phyloP scores from a whole-genome alignment of 2,797 vertebrate species.

The Eutrigla gurnardus region DNA sequence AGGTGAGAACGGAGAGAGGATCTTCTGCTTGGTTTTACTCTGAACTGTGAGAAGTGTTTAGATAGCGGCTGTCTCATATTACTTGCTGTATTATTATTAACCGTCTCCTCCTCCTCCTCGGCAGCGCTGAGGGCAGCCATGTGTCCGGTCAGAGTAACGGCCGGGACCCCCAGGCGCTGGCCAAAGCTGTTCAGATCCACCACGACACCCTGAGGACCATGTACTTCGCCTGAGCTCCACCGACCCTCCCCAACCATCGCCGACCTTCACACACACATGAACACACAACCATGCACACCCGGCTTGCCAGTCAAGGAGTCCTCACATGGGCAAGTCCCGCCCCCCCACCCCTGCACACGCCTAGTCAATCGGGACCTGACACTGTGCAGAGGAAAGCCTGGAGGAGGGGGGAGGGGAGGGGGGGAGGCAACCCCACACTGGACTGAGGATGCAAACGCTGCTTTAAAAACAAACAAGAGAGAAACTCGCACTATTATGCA shows the following conservation, averaged over 20 bases:
- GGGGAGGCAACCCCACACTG: constrained; percentile 79
- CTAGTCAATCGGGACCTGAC: constrained; percentile 88
- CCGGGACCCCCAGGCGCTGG: constrained; percentile 97
- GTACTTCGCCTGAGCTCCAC: constrained; percentile 95
- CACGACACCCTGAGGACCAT: constrained; percentile 99
- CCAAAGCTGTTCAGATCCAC: constrained; percentile 99
- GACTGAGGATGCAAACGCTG: constrained; percentile 87
- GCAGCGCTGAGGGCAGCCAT: constrained; percentile 97
- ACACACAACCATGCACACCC: constrained; percentile 60
- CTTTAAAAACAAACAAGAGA: constrained; percentile 86
- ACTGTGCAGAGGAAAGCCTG: constrained; percentile 86
- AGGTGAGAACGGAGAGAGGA: constrained; percentile 82
- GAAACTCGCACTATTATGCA: constrained; percentile 98
- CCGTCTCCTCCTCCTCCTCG: constrained; percentile 64
- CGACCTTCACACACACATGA: constrained; percentile 65
- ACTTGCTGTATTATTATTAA: background rate
- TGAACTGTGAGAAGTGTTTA: background rate
- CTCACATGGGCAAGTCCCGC: constrained; percentile 76
- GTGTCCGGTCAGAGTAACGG: constrained; percentile 99
- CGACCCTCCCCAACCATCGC: constrained; percentile 56
- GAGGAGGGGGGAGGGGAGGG: constrained; percentile 78
- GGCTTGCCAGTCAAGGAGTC: constrained; percentile 84
- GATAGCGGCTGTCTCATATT: background rate
- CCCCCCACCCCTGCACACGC: constrained; percentile 55
- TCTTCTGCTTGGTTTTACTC: background rate